phyloP scores from a whole-genome alignment of 2,888 invertebrate species.

The Lepetodrilus schrolli region DNA sequence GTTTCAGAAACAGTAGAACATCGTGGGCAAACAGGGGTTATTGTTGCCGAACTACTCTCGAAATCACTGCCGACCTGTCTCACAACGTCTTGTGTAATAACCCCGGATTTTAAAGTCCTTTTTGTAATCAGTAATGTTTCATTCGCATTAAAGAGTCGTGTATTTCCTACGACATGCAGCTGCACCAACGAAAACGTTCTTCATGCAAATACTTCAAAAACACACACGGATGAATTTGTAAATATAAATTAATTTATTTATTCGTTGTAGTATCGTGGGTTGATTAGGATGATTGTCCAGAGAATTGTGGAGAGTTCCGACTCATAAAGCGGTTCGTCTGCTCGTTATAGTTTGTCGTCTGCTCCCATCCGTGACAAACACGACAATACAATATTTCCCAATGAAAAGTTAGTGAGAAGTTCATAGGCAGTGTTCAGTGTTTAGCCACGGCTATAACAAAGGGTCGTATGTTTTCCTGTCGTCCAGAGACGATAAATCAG shows the following conservation, averaged over 20 bases:
- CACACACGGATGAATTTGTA: neutral
- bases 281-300: too few relatives aligned
- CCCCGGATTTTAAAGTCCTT: too few relatives aligned
- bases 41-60: too few relatives aligned
- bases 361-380: neutral
- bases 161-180: neutral
- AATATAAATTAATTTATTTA: constrained; percentile 8
- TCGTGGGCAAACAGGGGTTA: neutral
- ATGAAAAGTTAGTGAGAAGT: constrained; percentile 21
- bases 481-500: constrained; percentile 14
- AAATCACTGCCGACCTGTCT: too few relatives aligned
- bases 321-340: neutral
- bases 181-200: neutral
- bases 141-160: too few relatives aligned
- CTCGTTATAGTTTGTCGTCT: neutral
- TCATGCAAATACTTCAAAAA: constrained; percentile 1
- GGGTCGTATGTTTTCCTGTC: neutral
- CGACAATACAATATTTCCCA: neutral
- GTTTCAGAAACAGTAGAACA: neutral
- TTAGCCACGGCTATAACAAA: neutral
- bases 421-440: neutral
- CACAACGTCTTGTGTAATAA: neutral
- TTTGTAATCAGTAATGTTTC: too few relatives aligned
- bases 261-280: too few relatives aligned
- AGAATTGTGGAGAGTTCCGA: neutral